Percentiles rank a stretch among this genome's conserved stretches.
phyloP scores from a whole-genome alignment of 1,140 invertebrate species.

The Lutraria rhynchaena region DNA sequence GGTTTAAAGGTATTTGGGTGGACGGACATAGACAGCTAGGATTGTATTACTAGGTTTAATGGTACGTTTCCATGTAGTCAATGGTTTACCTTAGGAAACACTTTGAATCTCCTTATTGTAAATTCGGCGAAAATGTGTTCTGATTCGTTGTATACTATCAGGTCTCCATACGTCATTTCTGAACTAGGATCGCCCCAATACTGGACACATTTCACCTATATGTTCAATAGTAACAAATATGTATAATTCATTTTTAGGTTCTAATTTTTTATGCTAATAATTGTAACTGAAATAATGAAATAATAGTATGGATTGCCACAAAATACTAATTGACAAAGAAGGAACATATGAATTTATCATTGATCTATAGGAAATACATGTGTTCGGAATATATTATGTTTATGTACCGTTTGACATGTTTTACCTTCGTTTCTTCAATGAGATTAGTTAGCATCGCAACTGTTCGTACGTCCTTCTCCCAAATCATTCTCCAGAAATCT shows the following conservation, averaged over 20 bases:
- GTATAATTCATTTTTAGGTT: too few relatives aligned
- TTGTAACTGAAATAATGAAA: too few relatives aligned
- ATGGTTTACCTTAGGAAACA: neutral
- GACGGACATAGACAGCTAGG: neutral
- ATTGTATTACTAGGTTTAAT: neutral
- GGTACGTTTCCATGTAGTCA: neutral
- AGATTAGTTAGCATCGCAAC: constrained; percentile 79
- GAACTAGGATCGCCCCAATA: constrained; percentile 87
- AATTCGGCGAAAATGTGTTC: neutral
- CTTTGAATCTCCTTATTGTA: neutral
- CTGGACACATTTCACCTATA: constrained; percentile 94
- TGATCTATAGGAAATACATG: too few relatives aligned
- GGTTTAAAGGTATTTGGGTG: neutral
- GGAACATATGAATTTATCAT: too few relatives aligned
- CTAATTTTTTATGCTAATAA: too few relatives aligned
- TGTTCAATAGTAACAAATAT: too few relatives aligned
- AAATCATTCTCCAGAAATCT: constrained; percentile 81
- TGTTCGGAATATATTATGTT: too few relatives aligned
- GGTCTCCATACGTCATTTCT: neutral
- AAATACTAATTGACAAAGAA: too few relatives aligned
- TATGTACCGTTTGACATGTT: neutral
- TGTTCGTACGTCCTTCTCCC: constrained; percentile 73
- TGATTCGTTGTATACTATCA: neutral
- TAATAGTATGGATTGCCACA: too few relatives aligned
- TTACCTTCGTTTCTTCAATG: constrained; percentile 73